These are phyloP conservation scores for Hydriomena furcata DNA, from an alignment of 2,888 invertebrate genomes.

Conservation along the genomic window DNA sequence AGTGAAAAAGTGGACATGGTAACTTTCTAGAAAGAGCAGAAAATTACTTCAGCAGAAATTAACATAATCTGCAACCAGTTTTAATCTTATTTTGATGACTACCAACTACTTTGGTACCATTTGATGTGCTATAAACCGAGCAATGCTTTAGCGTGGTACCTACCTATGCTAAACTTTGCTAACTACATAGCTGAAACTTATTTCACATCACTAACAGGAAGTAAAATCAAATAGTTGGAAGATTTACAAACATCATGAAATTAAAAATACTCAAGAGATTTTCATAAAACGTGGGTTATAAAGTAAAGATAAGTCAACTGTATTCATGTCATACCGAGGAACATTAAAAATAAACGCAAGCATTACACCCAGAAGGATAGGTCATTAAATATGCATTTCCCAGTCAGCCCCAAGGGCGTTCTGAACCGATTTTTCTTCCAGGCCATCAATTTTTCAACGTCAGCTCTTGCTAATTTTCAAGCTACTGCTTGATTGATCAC, in stretches of 20 bases:
- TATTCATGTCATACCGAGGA: conserved; percentile 3
- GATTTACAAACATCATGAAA: no score
- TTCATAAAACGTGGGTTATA: background rate
- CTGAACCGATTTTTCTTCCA: conserved; percentile 41
- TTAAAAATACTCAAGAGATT: background rate
- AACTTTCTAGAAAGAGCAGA: background rate
- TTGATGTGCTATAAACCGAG: background rate
- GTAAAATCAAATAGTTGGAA: no score
- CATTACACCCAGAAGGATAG: conserved; percentile 10
- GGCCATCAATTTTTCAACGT: conserved; percentile 45
- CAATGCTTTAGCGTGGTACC: background rate
- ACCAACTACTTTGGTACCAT: no score
- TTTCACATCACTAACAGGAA: no score
- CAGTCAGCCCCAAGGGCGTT: conserved; percentile 29
- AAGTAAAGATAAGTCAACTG: background rate
- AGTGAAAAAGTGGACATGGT: no score
- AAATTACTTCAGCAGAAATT: background rate
- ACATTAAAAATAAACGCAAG: conserved; percentile 7
- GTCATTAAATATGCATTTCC: conserved; percentile 30
- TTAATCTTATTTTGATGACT: background rate
- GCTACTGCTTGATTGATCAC: conserved; percentile 42
- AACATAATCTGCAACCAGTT: background rate
- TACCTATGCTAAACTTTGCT: background rate
- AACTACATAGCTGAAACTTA: background rate
- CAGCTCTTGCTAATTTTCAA: conserved; percentile 39